Evolutionary conservation across 2,888 invertebrate genomes (phyloP), one percentile per base, ranked within the genome.

Genomic region (Tubulanus polymorphus): DNA sequence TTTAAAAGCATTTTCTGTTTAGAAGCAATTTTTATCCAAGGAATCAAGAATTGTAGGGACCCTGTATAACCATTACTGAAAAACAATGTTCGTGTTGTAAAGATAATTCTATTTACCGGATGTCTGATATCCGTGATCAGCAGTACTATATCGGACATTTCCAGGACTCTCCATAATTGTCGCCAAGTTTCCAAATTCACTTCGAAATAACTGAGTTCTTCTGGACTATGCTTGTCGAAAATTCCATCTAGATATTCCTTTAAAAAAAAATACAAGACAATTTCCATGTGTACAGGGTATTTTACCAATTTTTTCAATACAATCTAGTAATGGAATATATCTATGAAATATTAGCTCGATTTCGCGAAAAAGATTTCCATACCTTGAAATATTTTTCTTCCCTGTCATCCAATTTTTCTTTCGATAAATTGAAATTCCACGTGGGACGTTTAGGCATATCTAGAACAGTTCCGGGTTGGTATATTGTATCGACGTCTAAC

Each of bases 121-220:
- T 72, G 70, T 58, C 77, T 83, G 48, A 93, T 88, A 76, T 96
- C 96, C 0, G 91, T 89, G 59, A 96, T 90, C 8, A 92, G 84
- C 12, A 96, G 81, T 15, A 95, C 74, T 28, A 96, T 82, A 72
- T 96, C 95, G 0, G 93, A 92, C 86, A 94, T 91, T 79, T 96
- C 96, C 5, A 93, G 73, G 0, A 96, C 95, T 37, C 96, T 81
- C 96, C 96, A 96, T 60, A 96, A 78, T 70, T 96, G 96, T 15
- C 95, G 81, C 95, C 95, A 96, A 0, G 95, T 95, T 81, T 96
- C 95, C 65, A 96, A 79, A 81, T 96, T 96, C 57, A 94, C 77
- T 76, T 96, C 95, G 77, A 93, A 93, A 70, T 91, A 89, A 49
- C 93, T 91, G 61, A 93, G 80, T 3, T 87, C 84, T 56, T 84